A percentile compares a stretch with the other conserved stretches of the same genome.
Evolutionary conservation across 1,140 invertebrate genomes (phyloP).

Genomic region (Philotrypesis tridentata): DNA sequence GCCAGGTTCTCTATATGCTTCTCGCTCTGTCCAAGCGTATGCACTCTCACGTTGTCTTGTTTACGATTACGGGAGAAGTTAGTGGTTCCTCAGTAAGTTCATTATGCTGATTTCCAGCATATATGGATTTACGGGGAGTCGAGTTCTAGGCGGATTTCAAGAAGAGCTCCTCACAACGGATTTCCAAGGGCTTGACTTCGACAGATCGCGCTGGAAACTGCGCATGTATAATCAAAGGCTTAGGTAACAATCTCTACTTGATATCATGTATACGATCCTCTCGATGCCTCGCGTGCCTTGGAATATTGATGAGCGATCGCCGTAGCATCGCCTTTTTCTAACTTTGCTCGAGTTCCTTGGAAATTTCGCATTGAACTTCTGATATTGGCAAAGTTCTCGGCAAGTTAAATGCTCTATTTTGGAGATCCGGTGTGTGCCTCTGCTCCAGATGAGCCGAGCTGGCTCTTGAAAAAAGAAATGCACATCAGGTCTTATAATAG

Average conservation of each 20-base stretch:
- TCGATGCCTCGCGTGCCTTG: neutral
- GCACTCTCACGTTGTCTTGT: too few species aligned
- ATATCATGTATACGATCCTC: neutral
- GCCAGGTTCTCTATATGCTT: neutral
- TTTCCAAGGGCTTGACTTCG: too few species aligned
- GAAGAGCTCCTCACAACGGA: too few species aligned
- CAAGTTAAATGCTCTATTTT: neutral
- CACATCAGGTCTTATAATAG: neutral
- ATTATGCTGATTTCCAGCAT: conserved; percentile 24
- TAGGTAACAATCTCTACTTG: too few species aligned
- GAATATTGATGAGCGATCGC: conserved; percentile 42
- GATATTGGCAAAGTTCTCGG: conserved; percentile 6
- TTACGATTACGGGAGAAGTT: neutral
- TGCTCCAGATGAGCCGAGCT: too few species aligned
- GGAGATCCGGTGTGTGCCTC: neutral
- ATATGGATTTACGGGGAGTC: too few species aligned
- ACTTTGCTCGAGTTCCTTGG: neutral
- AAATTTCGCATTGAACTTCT: neutral
- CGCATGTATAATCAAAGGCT: too few species aligned
- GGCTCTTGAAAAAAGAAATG: neutral
- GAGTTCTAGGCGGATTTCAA: too few species aligned
- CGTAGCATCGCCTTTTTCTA: neutral
- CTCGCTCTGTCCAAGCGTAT: neutral
- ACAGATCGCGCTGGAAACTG: too few species aligned
- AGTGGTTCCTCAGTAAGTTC: neutral